Conservation (phyloP, 2,113 vertebrate species). For the Scopus umbretta region DNA sequence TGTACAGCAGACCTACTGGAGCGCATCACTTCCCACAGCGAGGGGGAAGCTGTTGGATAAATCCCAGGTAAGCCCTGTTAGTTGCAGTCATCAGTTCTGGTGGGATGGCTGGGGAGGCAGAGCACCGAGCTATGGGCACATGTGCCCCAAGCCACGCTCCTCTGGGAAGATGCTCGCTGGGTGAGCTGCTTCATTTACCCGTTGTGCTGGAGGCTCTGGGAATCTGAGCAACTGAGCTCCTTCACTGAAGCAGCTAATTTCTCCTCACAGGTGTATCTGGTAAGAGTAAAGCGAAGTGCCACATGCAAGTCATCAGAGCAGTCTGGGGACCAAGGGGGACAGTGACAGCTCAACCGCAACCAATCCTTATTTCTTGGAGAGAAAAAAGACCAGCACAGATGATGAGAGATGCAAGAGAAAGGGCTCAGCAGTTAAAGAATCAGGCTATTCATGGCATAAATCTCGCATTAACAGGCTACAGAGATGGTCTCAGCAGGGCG, state of each 20-base stretch:
- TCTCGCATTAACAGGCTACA: neutral
- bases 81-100: neutral
- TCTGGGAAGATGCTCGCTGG: neutral
- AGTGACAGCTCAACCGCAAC: neutral
- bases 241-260: conserved; percentile 10
- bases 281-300: neutral
- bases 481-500: neutral
- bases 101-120: neutral
- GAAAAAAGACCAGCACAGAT: neutral
- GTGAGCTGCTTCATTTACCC: neutral
- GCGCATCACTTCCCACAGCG: neutral
- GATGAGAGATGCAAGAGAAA: neutral
- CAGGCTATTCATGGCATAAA: neutral
- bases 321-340: neutral
- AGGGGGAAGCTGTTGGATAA: neutral
- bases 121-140: neutral
- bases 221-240: neutral
- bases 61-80: neutral
- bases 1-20: neutral
- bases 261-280: neutral
- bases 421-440: neutral
- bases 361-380: neutral
- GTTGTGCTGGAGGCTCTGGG: neutral
- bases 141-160: neutral
- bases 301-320: neutral